A percentile compares a stretch with the other conserved stretches of the same genome.
Evolutionary conservation across 64 coral and sea anemone genomes (phyloP).

Genomic region (Montipora foliosa): DNA sequence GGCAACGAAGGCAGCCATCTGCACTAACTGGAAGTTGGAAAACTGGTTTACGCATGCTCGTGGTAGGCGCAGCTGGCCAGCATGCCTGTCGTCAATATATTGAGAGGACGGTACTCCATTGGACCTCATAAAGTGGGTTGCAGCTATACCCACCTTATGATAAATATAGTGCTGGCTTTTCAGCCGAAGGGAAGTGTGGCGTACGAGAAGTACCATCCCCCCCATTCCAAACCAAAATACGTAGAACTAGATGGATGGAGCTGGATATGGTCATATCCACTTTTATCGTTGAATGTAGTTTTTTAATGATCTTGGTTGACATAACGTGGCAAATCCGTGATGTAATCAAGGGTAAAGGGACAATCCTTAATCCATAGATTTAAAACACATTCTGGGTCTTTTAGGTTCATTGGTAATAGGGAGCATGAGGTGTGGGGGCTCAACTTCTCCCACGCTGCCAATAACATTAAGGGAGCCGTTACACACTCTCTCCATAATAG

Average conservation of each 20-base stretch:
- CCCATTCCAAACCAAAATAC: conserved; percentile 31
- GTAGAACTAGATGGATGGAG: conserved; percentile 18
- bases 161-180: background rate
- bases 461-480: conserved; percentile 26
- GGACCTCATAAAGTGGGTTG: background rate
- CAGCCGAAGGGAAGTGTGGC: conserved; percentile 20
- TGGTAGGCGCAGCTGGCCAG: background rate
- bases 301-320: background rate
- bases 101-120: conserved; percentile 5
- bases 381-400: conserved; percentile 11
- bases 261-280: conserved; percentile 4
- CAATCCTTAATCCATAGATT: conserved; percentile 26
- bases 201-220: conserved; percentile 17
- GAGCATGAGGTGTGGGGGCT: background rate
- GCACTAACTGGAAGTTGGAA: background rate
- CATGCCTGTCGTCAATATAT: background rate
- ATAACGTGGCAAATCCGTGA: conserved; percentile 25
- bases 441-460: conserved; percentile 17
- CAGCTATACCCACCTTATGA: background rate
- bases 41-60: background rate
- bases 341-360: conserved; percentile 22
- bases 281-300: conserved; percentile 20
- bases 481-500: conserved; percentile 21
- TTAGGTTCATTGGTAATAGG: conserved; percentile 32
- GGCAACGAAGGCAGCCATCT: conserved; percentile 3